Evolutionary conservation across 2,113 vertebrate genomes (phyloP).

Genomic region (Rhea americana): DNA sequence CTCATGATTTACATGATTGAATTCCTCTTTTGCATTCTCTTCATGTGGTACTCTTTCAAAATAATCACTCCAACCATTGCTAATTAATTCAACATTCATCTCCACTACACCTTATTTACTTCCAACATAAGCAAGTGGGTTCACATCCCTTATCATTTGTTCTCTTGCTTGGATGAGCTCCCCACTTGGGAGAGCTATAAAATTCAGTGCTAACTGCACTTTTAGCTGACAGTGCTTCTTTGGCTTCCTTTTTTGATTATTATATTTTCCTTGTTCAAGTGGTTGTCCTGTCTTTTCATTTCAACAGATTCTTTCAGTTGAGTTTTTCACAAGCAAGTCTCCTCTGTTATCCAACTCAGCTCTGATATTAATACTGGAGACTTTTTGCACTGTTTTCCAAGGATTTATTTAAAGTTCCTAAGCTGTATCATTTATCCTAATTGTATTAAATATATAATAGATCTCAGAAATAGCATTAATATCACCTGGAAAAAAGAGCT

Average conservation of each 20-base stretch:
- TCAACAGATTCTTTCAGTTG: not conserved
- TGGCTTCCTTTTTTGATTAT: not conserved
- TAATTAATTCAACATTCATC: conserved; percentile 47
- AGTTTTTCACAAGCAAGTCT: not conserved
- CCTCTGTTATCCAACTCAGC: not conserved
- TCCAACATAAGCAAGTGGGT: not conserved
- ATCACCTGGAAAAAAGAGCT: not conserved
- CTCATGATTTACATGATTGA: conserved; percentile 15
- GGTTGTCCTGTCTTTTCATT: not conserved
- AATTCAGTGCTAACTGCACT: not conserved
- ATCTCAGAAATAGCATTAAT: not conserved
- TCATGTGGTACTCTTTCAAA: not conserved
- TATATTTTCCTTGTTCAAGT: not conserved
- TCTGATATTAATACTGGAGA: not conserved
- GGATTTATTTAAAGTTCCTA: not conserved
- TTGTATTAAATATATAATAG: not conserved
- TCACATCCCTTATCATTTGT: not conserved
- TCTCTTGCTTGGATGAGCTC: not conserved
- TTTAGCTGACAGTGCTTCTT: not conserved
- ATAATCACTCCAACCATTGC: conserved; percentile 9
- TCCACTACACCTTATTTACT: conserved; percentile 27
- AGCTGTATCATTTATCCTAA: not conserved
- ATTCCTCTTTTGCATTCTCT: conserved; percentile 14
- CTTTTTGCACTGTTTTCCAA: not conserved
- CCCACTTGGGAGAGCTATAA: not conserved